Base-by-base conservation (phyloP, 2,797 vertebrate genomes). In the Epinephelus awoara region DNA sequence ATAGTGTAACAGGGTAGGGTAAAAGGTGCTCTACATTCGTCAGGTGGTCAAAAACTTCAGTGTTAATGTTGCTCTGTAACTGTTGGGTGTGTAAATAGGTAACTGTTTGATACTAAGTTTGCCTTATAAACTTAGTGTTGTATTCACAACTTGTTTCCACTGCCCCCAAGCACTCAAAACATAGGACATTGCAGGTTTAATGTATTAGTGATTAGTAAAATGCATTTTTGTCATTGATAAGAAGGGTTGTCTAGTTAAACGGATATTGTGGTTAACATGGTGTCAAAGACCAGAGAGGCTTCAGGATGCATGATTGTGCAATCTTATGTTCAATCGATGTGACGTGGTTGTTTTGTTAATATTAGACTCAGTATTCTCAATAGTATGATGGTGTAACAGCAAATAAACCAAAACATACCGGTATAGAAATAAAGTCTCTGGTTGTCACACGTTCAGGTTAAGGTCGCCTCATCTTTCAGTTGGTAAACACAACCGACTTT, bases 401-500 rank as follows among this genome's bases (percentile, higher is more conserved):
- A 67, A 61, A 80, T 52, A 23, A 34, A 52, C 15, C 27, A 46
- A 64, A 51, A 52, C 3, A 49, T 44, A 27, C 6, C 9, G 47
- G 34, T 40, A 47, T 8, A 25, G 5, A 47, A n/a, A 34, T 34
- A 2, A 34, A 23, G 8, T 44, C 25, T 67, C 25, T 67, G 3
- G 21, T 21, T 66, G 40, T 19, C 50, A 42, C 55, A 34, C 8
- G 4, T 8, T 2, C 25, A 49, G 25, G 15, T 52, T 47, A 34
- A 17, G 27, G 29, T 73, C 25, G 23, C 23, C 29, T 59, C 9
- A 18, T 49, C 18, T 56, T 58, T 69, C 47, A 50, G 47, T 25
- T 10, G 19, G 58, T 75, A 54, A 87, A 82, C 66, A 66, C 44
- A 64, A 62, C 47, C 0, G 17, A 9, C 44, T 54, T 18, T 65